Conservation (phyloP, 2,797 vertebrate genomes). For the Enteromius trimaculatus region DNA sequence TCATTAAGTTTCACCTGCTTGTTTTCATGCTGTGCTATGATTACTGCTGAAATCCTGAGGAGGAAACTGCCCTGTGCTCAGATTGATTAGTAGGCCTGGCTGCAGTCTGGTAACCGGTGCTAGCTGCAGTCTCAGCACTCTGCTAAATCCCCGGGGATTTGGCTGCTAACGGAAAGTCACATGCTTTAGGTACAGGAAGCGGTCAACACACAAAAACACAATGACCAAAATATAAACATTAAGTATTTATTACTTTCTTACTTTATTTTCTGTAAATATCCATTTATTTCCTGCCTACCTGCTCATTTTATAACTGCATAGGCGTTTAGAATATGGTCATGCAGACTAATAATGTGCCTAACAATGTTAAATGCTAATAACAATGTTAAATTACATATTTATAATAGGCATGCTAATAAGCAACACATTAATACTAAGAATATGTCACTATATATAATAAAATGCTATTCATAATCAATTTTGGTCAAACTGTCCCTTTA, state of each 20-base stretch:
- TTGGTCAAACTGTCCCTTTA: no score
- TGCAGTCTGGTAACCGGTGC: slow-evolving; percentile 67
- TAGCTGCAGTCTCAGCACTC: slow-evolving; percentile 76
- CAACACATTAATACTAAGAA: no score
- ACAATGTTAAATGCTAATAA: no score
- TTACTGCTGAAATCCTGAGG: slow-evolving; percentile 66
- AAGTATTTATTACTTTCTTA: slow-evolving; percentile 25
- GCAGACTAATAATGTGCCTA: no score
- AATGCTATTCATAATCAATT: no score
- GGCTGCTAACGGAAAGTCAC: slow-evolving; percentile 64
- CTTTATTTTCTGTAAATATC: slow-evolving; percentile 18
- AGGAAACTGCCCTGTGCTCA: slow-evolving; percentile 69
- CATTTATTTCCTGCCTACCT: not conserved
- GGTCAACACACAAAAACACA: slow-evolving; percentile 25
- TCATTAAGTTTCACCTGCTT: slow-evolving; percentile 66
- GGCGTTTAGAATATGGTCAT: no score
- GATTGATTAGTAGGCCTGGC: slow-evolving; percentile 67
- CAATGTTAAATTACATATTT: no score
- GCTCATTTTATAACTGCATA: slow-evolving; percentile 2
- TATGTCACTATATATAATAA: no score
- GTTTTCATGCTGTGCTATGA: slow-evolving; percentile 65
- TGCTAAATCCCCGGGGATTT: slow-evolving; percentile 63
- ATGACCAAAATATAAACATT: not conserved
- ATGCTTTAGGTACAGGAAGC: slow-evolving; percentile 49
- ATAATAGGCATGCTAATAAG: no score